Evolutionary conservation across 2,888 invertebrate species (phyloP), one percentile per base, ranked within the genome.

Genomic region (Dryococelus australis): DNA sequence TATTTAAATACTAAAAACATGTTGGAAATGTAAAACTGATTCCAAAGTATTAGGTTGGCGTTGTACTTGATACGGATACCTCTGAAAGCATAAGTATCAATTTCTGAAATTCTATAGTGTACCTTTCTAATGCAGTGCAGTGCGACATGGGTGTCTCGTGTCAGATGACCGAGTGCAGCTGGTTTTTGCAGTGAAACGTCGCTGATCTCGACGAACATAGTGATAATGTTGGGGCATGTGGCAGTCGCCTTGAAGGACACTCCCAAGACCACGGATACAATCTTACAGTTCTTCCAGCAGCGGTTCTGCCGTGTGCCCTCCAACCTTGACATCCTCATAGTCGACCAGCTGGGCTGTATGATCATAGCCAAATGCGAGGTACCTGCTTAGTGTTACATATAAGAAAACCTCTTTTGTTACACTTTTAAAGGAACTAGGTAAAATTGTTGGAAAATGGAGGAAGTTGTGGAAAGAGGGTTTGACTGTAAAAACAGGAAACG

Each of bases 331-430:
- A 96, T 97, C 0, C 93, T 99, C 43, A 99, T 99, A 90, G 98
- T 99, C 10, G 98, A 99, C 92, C 99, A 99, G 92, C 94, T 99
- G 85, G 99, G 99, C 24, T 98, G 98, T 92, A 99, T 99, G 96
- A 97, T 99, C 88, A 97, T 99, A 87, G 98, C 99, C 0, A 97
- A 97, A 91, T 97, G 97, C 90, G 97, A 97, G 90, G 95, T 96
- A 95, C 35, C 20, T 51, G 51, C 35, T 35, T 1, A 35, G 35
- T 35, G 35, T 35, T 35, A 35, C 35, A 4, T 35, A 35, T 4
- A 35, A 4, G 1, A 4, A 35, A 35, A 35, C 35, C 35, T 4
- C 35, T 35, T 35, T 35, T 35, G 4, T 35, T 35, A 35, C 1
- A 35, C 35, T 35, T 35, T 35, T 35, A 35, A 35, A 35, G 35